Evolutionary conservation across 2,113 vertebrate species (phyloP), one percentile per base, ranked within the genome.

Genomic region (Forbesichthys papilliferus): DNA sequence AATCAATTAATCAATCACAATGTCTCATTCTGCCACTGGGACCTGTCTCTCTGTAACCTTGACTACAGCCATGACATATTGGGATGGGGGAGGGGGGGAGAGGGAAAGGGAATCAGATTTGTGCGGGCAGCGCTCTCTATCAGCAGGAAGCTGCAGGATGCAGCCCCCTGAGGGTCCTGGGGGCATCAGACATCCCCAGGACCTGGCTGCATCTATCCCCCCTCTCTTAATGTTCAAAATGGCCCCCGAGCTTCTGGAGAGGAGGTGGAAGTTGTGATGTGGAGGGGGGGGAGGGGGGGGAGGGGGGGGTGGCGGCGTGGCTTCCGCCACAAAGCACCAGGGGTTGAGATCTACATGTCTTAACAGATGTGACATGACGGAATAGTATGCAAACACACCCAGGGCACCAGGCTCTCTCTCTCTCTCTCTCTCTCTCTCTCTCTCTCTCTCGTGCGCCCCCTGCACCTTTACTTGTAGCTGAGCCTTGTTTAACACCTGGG

Each of bases 151-250:
- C 20, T 20, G 20, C 20, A 27, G 27, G 27, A 27, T 27, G 27
- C 27, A 27, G 27, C 2, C 27, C 20, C 1, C 20, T 27, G 20
- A 27, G 20, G 20, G 20, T 20, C 20, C 20, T 20, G 1, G 20
- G 20, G 20, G 20, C 20, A 20, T 20, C 20, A 20, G 20, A 20
- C 78, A 12, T 81, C 84, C 78, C 75, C 76, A 80, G 73, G 75
- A 79, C 63, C 68, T 61, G 0, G 46, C 63, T 66, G 80, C 55
- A 88, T 90, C 71, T 75, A 86, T 84, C 71, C 79, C 78, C 81
- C 68, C 68, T 68, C 71, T 80, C 20, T 89, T 84, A 73, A 89
- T 87, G 86, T 87, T 85, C 85, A 74, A 79, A 86, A 56, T 5
- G 46, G 69, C 62, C 42, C 16, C 48, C 54, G 58, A 56, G 65